Evolutionary conservation across 2,113 vertebrate genomes (phyloP).

Genomic region (Pipra filicauda): DNA sequence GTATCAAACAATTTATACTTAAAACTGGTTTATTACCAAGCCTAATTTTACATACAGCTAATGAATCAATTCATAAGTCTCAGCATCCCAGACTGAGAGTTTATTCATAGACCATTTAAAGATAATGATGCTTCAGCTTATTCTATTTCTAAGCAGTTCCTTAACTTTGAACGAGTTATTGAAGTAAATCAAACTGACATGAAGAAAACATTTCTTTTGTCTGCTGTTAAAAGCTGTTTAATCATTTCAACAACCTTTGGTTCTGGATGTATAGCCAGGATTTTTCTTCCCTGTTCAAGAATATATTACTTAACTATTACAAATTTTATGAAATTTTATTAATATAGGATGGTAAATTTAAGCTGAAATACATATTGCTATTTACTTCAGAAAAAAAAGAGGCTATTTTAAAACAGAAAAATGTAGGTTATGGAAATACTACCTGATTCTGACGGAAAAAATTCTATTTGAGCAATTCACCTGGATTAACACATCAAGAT

Average conservation of each 20-base stretch:
- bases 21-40: neutral
- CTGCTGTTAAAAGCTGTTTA: neutral
- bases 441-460: neutral
- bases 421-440: neutral
- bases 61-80: constrained; percentile 34
- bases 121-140: neutral
- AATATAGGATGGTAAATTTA: neutral
- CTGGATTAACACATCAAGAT: neutral
- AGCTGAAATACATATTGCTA: neutral
- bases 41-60: constrained; percentile 6
- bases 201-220: neutral
- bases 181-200: constrained; percentile 8
- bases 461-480: neutral
- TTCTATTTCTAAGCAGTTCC: neutral
- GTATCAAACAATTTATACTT: neutral
- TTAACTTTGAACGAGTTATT: constrained; percentile 1
- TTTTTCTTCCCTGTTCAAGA: neutral
- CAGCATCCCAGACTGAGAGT: neutral
- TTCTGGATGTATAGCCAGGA: neutral
- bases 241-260: neutral
- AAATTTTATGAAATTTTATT: neutral
- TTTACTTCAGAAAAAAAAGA: neutral
- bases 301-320: neutral
- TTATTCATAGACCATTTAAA: neutral
- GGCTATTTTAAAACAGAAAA: neutral